A percentile compares a stretch with the other conserved stretches of the same genome.
These are phyloP conservation scores for Thripadectes ignobilis DNA, from an alignment of 2,797 vertebrate species.

Conservation along the genomic window DNA sequence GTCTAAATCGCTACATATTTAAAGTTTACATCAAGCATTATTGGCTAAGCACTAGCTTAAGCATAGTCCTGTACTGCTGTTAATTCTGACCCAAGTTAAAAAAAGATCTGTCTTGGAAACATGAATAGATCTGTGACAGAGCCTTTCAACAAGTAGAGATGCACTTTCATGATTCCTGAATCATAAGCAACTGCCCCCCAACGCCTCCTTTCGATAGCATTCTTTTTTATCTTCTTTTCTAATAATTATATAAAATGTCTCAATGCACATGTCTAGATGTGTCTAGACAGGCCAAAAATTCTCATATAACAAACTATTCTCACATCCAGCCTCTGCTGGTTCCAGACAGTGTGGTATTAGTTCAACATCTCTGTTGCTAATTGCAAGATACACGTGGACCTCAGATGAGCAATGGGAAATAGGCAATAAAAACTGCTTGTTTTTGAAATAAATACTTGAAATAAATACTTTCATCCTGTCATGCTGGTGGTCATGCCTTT, in stretches of 20 bases:
- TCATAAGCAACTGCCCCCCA: background rate
- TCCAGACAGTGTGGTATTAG: background rate
- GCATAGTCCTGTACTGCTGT: background rate
- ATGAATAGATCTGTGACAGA: background rate
- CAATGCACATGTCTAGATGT: background rate
- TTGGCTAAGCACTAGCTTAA: background rate
- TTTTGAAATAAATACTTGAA: background rate
- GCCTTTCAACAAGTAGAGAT: background rate
- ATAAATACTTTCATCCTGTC: background rate
- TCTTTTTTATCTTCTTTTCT: background rate
- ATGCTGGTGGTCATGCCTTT: rapidly evolving
- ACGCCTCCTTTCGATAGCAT: background rate
- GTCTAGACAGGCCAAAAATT: background rate
- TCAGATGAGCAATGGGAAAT: background rate
- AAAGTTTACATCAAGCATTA: background rate
- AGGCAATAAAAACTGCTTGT: background rate
- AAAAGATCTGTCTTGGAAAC: background rate
- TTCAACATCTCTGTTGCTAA: background rate
- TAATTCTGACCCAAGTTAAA: background rate
- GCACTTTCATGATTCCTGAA: background rate
- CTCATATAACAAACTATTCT: background rate
- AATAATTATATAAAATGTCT: background rate
- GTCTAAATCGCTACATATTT: background rate
- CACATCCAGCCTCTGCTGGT: background rate
- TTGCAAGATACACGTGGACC: rapidly evolving